A percentile compares a stretch with the other conserved stretches of the same genome.
Evolutionary conservation across 2,888 invertebrate species (phyloP).

Genomic region (Oxytorus armatus): DNA sequence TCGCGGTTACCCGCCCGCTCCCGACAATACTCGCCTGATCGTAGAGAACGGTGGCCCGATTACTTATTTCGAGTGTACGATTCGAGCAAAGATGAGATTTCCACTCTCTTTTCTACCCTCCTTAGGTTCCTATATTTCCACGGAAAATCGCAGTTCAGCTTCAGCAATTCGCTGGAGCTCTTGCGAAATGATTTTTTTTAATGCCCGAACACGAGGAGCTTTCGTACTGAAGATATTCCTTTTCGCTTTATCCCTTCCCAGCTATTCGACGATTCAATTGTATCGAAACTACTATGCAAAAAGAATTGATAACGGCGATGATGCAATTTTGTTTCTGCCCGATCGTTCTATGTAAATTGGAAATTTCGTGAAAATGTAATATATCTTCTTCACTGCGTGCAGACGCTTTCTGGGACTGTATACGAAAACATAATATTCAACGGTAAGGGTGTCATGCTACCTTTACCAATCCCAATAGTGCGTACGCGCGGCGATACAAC

Average conservation of each 20-base stretch:
- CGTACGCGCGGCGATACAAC: conserved; percentile 4
- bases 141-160: conserved; percentile 11
- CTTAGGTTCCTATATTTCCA: conserved; percentile 18
- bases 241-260: conserved; percentile 8
- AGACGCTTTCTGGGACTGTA: conserved; percentile 1
- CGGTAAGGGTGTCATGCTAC: not conserved
- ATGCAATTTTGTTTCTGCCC: conserved; percentile 34
- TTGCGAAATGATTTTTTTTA: not conserved
- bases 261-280: conserved; percentile 24
- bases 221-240: conserved; percentile 10
- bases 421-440: conserved; percentile 9
- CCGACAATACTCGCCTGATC: conserved; percentile 44
- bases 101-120: not conserved
- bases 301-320: conserved; percentile 5
- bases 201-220: not conserved
- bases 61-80: conserved; percentile 45
- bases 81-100: conserved; percentile 34
- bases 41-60: conserved; percentile 13
- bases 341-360: conserved; percentile 12
- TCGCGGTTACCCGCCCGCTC: conserved; percentile 46
- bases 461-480: conserved; percentile 35
- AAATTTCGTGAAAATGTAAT: conserved; percentile 15
- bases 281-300: not conserved
- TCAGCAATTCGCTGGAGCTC: conserved; percentile 17
- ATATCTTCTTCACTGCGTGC: not conserved